Percentiles rank a stretch among this genome's conserved stretches.
Conservation (phyloP, 2,888 invertebrate species). For the Acleris cristana region DNA sequence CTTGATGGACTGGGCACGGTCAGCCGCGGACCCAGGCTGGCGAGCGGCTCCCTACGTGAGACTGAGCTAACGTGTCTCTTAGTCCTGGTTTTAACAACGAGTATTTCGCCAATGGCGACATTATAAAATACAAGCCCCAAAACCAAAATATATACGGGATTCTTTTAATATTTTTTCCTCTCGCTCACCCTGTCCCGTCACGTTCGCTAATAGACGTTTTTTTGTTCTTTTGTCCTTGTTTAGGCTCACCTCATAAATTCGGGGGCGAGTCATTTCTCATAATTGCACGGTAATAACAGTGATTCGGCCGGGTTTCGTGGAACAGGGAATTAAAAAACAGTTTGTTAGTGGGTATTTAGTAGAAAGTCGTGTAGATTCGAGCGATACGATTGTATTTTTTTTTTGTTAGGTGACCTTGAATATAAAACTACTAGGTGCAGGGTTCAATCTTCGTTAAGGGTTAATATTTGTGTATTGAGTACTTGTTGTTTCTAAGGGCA, state of each 20-base stretch:
- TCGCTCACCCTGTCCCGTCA: constrained; percentile 45
- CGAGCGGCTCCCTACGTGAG: no score
- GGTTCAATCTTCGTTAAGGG: no score
- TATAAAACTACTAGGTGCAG: no score
- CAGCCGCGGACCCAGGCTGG: no score
- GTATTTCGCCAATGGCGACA: no score
- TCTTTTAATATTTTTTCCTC: constrained; percentile 25
- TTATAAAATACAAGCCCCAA: no score
- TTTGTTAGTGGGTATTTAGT: constrained; percentile 19
- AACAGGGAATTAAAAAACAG: constrained; percentile 31
- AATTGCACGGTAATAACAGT: constrained; percentile 68
- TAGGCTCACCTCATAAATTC: constrained; percentile 56
- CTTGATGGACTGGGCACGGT: no score
- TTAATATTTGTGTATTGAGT: no score
- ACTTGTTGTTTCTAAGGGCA: no score
- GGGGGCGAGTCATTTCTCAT: constrained; percentile 64
- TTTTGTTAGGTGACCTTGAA: no score
- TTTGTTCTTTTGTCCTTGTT: constrained; percentile 61
- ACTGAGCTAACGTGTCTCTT: no score
- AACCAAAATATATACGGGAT: constrained; percentile 1
- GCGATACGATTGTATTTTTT: constrained; percentile 4
- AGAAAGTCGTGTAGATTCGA: constrained; percentile 10
- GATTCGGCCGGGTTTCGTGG: constrained; percentile 55
- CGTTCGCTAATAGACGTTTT: constrained; percentile 60
- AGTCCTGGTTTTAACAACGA: no score